Evolutionary conservation across 2,888 invertebrate genomes (phyloP).

Genomic region (Eupeodes luniger): DNA sequence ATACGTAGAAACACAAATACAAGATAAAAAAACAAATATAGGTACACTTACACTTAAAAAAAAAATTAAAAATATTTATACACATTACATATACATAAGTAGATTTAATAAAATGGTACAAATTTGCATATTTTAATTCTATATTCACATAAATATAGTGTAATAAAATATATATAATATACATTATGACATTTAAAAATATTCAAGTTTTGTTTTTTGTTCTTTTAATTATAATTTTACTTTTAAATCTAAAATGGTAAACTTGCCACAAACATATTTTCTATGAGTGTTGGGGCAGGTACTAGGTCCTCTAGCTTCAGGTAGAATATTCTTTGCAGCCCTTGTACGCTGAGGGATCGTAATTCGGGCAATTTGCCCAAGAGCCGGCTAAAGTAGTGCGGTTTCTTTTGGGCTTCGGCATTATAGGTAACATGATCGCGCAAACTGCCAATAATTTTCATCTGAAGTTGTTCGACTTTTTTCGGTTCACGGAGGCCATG

Average conservation of each 20-base stretch:
- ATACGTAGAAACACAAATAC: not conserved
- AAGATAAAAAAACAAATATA: not conserved
- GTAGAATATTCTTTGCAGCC: constrained; percentile 97
- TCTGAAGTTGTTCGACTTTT: constrained; percentile 96
- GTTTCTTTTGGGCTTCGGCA: constrained; percentile 93
- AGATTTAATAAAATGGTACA: constrained; percentile 70
- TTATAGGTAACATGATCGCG: constrained; percentile 98
- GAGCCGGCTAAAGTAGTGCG: constrained; percentile 96
- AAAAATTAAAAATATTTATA: constrained; percentile 32
- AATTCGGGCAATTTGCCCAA: constrained; percentile 96
- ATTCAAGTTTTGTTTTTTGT: not conserved
- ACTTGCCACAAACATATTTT: constrained; percentile 97
- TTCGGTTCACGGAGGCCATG: constrained; percentile 96
- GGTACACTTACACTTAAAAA: not conserved
- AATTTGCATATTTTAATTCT: constrained; percentile 67
- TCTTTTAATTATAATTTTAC: constrained; percentile 1
- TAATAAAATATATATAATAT: constrained; percentile 68
- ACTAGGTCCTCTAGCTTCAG: constrained; percentile 96
- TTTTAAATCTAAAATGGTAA: constrained; percentile 91
- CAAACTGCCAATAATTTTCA: constrained; percentile 97
- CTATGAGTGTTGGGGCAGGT: constrained; percentile 95
- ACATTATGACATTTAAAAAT: constrained; percentile 39
- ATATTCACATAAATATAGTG: constrained; percentile 45
- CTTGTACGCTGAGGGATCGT: constrained; percentile 95
- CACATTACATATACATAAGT: constrained; percentile 20